Conservation (phyloP, 2,113 vertebrate species). For the Oncorhynchus clarkii region DNA sequence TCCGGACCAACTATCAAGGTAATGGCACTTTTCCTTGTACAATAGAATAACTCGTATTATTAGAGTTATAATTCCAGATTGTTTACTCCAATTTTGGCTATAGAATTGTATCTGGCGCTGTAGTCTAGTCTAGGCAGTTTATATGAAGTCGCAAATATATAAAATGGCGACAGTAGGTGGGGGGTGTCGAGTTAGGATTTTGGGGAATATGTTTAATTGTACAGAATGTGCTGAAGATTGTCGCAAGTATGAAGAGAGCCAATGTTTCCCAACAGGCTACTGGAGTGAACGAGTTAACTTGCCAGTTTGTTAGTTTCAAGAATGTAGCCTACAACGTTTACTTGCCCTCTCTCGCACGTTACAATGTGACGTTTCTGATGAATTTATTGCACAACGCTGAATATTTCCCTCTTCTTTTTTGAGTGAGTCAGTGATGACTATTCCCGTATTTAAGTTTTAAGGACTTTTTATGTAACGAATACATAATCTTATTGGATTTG, state of each 20-base stretch:
- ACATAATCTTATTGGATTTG: not conserved
- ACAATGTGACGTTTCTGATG: slow-evolving; percentile 70
- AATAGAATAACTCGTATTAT: slow-evolving; percentile 22
- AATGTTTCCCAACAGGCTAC: slow-evolving; percentile 43
- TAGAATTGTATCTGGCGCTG: slow-evolving; percentile 63
- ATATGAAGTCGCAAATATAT: slow-evolving; percentile 78
- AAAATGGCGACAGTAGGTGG: slow-evolving; percentile 82
- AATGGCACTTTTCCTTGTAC: slow-evolving; percentile 63
- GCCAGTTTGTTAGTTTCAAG: slow-evolving; percentile 69
- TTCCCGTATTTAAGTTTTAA: not conserved
- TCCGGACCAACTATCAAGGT: slow-evolving; percentile 67
- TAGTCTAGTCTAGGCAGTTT: slow-evolving; percentile 67
- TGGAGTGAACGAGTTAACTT: slow-evolving; percentile 72
- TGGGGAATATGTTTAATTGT: slow-evolving; percentile 60
- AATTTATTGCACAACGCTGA: slow-evolving; percentile 66
- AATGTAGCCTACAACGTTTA: slow-evolving; percentile 46
- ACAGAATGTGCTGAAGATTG: slow-evolving; percentile 52
- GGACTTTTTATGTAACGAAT: not conserved
- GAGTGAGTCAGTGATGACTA: not conserved
- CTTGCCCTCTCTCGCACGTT: slow-evolving; percentile 59
- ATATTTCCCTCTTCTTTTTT: slow-evolving; percentile 35
- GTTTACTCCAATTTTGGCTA: slow-evolving; percentile 63
- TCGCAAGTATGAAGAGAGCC: slow-evolving; percentile 41
- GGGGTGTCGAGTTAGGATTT: slow-evolving; percentile 63
- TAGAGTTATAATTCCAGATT: slow-evolving; percentile 47